Conservation (phyloP, 2,113 vertebrate species). For the Bubo scandiacus region DNA sequence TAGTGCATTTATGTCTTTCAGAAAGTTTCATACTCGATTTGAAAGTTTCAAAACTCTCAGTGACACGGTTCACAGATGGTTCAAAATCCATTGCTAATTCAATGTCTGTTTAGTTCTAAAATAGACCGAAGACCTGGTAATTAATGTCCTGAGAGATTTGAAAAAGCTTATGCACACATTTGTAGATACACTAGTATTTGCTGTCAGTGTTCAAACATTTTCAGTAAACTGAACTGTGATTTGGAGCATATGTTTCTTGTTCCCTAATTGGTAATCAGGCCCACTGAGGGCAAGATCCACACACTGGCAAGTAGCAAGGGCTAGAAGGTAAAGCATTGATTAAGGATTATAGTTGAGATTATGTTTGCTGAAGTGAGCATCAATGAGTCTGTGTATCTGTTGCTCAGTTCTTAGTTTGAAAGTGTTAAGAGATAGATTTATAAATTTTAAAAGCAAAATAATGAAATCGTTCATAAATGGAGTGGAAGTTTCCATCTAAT, state of each 20-base stretch:
- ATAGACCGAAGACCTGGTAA: constrained; percentile 51
- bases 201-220: constrained; percentile 64
- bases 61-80: constrained; percentile 22
- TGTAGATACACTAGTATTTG: constrained; percentile 54
- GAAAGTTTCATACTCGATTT: not conserved
- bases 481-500: not conserved
- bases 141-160: constrained; percentile 50
- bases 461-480: not conserved
- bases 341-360: not conserved
- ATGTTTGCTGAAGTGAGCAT: not conserved
- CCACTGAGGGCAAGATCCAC: constrained; percentile 1
- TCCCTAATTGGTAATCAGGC: constrained; percentile 44
- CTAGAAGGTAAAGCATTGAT: not conserved
- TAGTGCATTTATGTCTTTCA: not conserved
- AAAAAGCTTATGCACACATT: constrained; percentile 57
- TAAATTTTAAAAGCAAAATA: not conserved
- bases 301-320: not conserved
- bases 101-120: constrained; percentile 42
- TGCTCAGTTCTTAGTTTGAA: not conserved
- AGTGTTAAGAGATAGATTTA: not conserved
- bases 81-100: constrained; percentile 56
- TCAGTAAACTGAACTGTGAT: constrained; percentile 61
- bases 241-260: constrained; percentile 63
- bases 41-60: not conserved
- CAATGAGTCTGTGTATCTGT: not conserved